These are phyloP conservation scores for Atherinomorus stipes DNA, from an alignment of 2,113 vertebrate genomes.

Conservation along the genomic window DNA sequence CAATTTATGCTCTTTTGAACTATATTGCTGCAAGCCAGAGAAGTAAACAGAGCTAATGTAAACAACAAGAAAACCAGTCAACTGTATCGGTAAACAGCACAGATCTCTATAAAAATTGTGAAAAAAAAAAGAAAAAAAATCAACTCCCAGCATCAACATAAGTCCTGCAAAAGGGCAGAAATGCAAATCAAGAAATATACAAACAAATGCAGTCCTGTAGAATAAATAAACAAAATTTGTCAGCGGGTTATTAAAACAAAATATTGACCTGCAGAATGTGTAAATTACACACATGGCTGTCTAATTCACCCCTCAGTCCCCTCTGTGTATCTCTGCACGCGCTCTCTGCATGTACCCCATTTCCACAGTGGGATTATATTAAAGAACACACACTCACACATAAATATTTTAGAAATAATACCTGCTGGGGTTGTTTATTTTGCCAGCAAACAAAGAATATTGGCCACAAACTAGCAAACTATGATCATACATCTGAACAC, in stretches of 20 bases:
- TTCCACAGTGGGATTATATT: slow-evolving; percentile 38
- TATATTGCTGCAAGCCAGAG: slow-evolving; percentile 26
- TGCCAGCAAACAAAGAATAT: slow-evolving; percentile 33
- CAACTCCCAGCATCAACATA: slow-evolving; percentile 2
- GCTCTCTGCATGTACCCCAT: slow-evolving; percentile 35
- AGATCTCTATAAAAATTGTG: slow-evolving; percentile 22
- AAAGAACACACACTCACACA: slow-evolving; percentile 9
- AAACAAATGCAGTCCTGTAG: slow-evolving; percentile 40
- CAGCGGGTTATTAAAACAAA: slow-evolving; percentile 36
- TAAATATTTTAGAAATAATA: slow-evolving; percentile 8
- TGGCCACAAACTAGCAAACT: slow-evolving; percentile 21
- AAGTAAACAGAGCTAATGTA: slow-evolving; percentile 37
- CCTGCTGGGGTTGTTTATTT: slow-evolving; percentile 53
- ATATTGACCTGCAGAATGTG: slow-evolving; percentile 59
- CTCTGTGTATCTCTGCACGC: slow-evolving; percentile 43
- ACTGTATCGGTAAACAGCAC: slow-evolving; percentile 38
- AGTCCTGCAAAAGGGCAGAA: slow-evolving; percentile 7
- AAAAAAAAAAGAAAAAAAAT: not conserved
- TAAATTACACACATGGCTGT: slow-evolving; percentile 28
- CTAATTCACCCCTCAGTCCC: slow-evolving; percentile 41
- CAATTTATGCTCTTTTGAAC: slow-evolving; percentile 45
- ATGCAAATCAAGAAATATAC: not conserved
- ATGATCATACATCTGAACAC: not conserved
- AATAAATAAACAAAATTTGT: slow-evolving; percentile 37
- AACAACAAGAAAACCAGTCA: slow-evolving; percentile 42